Conservation (phyloP, 2,113 vertebrate species). For the Ellobius talpinus region DNA sequence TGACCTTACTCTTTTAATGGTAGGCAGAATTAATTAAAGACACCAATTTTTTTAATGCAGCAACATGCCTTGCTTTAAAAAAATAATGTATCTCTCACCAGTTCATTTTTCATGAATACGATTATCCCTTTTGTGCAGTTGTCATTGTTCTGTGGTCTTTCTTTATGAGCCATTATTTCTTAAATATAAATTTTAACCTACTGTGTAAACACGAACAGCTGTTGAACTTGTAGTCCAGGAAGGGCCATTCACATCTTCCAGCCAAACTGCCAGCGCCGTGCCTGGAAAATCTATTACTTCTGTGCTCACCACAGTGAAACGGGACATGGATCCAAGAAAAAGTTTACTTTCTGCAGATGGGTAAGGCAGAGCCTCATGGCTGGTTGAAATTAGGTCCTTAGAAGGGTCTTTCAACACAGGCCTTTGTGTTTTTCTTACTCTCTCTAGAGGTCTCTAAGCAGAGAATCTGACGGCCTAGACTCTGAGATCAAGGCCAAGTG, state of each 20-base stretch:
- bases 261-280: slow-evolving; percentile 36
- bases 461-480: neutral
- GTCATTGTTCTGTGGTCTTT: slow-evolving; percentile 85
- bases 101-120: slow-evolving; percentile 87
- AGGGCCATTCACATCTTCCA: slow-evolving; percentile 67
- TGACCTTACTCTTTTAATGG: slow-evolving; percentile 87
- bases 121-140: slow-evolving; percentile 84
- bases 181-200: slow-evolving; percentile 86
- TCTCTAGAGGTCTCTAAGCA: slow-evolving; percentile 33
- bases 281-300: slow-evolving; percentile 75
- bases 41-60: slow-evolving; percentile 66
- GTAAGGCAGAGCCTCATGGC: neutral
- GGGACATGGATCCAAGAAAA: neutral
- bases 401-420: neutral
- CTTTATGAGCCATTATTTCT: slow-evolving; percentile 85
- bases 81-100: slow-evolving; percentile 83
- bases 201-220: slow-evolving; percentile 85
- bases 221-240: slow-evolving; percentile 70
- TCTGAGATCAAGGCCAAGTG: neutral
- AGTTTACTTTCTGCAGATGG: slow-evolving; percentile 35
- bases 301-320: slow-evolving; percentile 56
- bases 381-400: slow-evolving; percentile 11
- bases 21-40: slow-evolving; percentile 87
- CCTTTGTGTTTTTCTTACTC: slow-evolving; percentile 1
- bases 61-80: slow-evolving; percentile 83